A percentile compares a stretch with the other conserved stretches of the same genome.
Conservation (phyloP, 2,888 invertebrate species). For the Leucozona laternaria region DNA sequence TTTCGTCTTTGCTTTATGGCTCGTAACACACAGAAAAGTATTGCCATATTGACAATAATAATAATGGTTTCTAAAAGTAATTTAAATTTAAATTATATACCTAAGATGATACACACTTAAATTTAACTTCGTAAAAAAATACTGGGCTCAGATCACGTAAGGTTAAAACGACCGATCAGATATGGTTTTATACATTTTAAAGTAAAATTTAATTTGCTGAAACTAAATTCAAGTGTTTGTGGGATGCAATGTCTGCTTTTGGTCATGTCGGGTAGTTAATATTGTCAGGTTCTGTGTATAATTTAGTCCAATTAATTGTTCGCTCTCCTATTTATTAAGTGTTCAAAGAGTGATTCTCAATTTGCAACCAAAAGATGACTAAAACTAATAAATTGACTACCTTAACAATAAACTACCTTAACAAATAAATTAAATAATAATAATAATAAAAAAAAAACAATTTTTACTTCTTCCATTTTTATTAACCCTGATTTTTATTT, state of each 20-base stretch:
- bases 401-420: background rate
- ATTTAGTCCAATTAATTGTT: background rate
- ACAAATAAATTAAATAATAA: background rate
- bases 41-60: too few relatives aligned
- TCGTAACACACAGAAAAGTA: too few relatives aligned
- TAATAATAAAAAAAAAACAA: background rate
- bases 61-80: too few relatives aligned
- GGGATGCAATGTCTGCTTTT: background rate
- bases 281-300: background rate
- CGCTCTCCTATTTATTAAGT: background rate
- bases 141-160: too few relatives aligned
- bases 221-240: background rate
- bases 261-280: background rate
- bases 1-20: too few relatives aligned
- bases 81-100: too few relatives aligned
- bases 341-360: background rate
- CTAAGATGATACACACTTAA: too few relatives aligned
- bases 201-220: too few relatives aligned
- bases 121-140: too few relatives aligned
- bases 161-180: too few relatives aligned
- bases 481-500: slow-evolving; percentile 7
- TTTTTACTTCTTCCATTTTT: background rate
- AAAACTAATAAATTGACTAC: background rate
- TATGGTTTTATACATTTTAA: too few relatives aligned
- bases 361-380: background rate